A percentile compares a stretch with the other conserved stretches of the same genome.
Evolutionary conservation across 2,888 invertebrate genomes (phyloP).

Genomic region (Cosmia trapezina): DNA sequence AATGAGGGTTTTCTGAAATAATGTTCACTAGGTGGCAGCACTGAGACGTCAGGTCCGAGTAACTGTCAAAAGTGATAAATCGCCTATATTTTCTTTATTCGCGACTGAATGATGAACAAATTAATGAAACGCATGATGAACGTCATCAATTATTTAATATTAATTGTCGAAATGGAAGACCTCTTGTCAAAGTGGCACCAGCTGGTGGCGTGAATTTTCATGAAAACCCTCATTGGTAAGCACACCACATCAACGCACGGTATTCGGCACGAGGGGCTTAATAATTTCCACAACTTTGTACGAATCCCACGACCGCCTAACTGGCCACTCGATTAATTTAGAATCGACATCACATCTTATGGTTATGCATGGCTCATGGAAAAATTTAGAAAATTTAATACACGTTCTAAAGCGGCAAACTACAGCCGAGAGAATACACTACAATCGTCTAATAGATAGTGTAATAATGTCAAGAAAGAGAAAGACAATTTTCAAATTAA

Average conservation of each 20-base stretch:
- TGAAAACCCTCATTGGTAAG: neutral
- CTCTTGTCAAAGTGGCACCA: too few relatives aligned
- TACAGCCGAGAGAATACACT: neutral
- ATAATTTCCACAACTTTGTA: constrained; percentile 45
- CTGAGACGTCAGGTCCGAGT: too few relatives aligned
- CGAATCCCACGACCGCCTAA: constrained; percentile 37
- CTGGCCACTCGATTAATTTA: constrained; percentile 33
- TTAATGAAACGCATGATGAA: too few relatives aligned
- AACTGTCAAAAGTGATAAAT: too few relatives aligned
- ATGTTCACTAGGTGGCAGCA: too few relatives aligned
- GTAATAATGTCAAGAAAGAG: neutral
- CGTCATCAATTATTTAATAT: too few relatives aligned
- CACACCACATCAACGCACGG: constrained; percentile 12
- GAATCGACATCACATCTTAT: constrained; percentile 30
- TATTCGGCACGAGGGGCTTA: constrained; percentile 36
- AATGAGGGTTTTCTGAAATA: neutral
- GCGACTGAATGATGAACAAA: too few relatives aligned
- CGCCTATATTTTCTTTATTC: too few relatives aligned
- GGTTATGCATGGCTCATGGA: neutral
- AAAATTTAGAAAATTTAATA: neutral
- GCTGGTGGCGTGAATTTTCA: too few relatives aligned
- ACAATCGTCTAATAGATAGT: constrained; percentile 1
- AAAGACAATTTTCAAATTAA: constrained; percentile 2
- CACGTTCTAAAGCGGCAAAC: constrained; percentile 1
- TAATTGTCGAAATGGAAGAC: too few relatives aligned